Evolutionary conservation across 2,888 invertebrate species (phyloP), one percentile per base, ranked within the genome.

Genomic region (Prosapia bicincta): DNA sequence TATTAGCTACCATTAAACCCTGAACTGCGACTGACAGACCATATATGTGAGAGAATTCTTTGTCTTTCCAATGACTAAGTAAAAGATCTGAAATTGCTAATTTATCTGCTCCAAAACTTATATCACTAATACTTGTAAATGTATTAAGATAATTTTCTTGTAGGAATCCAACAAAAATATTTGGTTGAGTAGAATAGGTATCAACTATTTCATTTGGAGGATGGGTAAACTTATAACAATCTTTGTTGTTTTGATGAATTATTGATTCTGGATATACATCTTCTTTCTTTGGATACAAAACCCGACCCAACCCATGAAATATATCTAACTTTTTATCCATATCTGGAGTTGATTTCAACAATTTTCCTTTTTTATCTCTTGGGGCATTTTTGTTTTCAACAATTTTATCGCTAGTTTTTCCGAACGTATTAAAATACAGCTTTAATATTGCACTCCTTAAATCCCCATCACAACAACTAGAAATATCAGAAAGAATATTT

Each of bases 1-100:
- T 86, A 84, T 94, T 94, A 25, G 88, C 85, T 5, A 91, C 85
- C 94, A 94, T 94, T 26, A 92, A 83, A 26, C 93, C 92, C 71
- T 92, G 88, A 23, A 92, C 87, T 24, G 84, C 83, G 54, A 83
- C 81, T 6, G 84, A 84, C 43, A 86, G 81, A 66, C 82, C 82
- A 26, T 71, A 76, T 6, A 70, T 30, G 0, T 30, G 67, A n/a
- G 74, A 71, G n/a, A 68, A 26, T 23, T 76, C 76, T 20, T 71
- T 73, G 20, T 70, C 76, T 28, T 73, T 65, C 65, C 67, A 76
- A 0, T 66, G 24, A 20, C 67, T 67, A 26, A 76, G 43, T 25
- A 76, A 68, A 10, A 86, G 85, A 82, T 95, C 94, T 0, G 92
- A 89, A 74, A 90, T 86, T 82, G 94, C 93, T 54, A 96, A 85